Base-by-base conservation (phyloP, 2,888 invertebrate species). In the Chaitophorus viminalis region DNA sequence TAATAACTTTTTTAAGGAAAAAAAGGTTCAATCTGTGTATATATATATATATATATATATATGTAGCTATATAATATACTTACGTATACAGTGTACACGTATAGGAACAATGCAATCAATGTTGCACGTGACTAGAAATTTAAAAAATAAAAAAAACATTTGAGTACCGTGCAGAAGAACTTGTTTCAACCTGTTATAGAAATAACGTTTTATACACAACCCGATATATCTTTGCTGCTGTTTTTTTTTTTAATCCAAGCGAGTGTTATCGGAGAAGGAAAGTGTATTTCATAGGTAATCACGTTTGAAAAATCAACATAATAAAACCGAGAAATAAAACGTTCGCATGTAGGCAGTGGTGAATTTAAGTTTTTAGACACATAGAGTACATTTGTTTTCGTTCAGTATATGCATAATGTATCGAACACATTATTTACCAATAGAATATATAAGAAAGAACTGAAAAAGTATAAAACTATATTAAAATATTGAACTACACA, bases 81-180 rank as follows among this genome's bases (percentile, higher is more conserved):
- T n/a, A 25, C 4, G 6, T 25, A 5, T 60, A 6, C 8, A 21
- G 25, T 25, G 36, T 65, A 46, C 70, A 36, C 52, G 78, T 72
- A 29, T 60, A 31, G n/a, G 18, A 46, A 33, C 25, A 78, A 52
- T 52, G n/a, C 70, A 85, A 85, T 85, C 85, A 78, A 70, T 46
- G 21, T 52, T 68, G 31, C 25, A 65, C 84, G 76, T 76, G 86
- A 85, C 78, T 70, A 54, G 77, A 85, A 78, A 78, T 68, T 54
- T 33, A 54, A 78, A 78, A 46, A 14, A 25, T n/a, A n/a, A 46
- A 60, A 36, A 54, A 54, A 21, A 25, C n/a, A 78, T 78, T n/a
- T 29, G 21, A 46, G 39, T 4, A 31, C 21, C 3, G 14, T 31
- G 14, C n/a, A 29, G 29, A 3, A 70, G 14, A 70, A 70, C 31